A percentile compares a stretch with the other conserved stretches of the same genome.
Conservation (phyloP, 2,888 invertebrate species). For the Gandaritis pyraliata region DNA sequence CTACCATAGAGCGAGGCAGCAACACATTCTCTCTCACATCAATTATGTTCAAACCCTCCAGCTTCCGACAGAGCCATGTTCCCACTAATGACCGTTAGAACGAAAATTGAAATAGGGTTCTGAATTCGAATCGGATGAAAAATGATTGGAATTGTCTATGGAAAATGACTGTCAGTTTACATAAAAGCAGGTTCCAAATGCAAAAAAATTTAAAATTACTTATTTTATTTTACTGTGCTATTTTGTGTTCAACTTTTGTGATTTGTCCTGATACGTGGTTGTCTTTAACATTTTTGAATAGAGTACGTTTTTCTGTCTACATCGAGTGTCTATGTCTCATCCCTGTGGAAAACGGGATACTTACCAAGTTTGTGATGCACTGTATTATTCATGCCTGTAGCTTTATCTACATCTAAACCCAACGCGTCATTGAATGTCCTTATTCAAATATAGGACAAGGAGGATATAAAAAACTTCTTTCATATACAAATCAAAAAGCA, state of each 20-base stretch:
- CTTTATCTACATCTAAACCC: conserved; percentile 16
- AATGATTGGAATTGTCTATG: conserved; percentile 36
- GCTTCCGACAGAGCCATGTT: conserved; percentile 35
- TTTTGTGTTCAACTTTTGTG: too few species aligned
- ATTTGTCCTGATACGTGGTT: too few species aligned
- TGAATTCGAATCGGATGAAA: conserved; percentile 35
- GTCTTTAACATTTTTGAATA: too few species aligned
- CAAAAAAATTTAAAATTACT: neutral
- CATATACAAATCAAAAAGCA: conserved; percentile 35
- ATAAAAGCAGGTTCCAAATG: neutral
- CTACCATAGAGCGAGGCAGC: conserved; percentile 29
- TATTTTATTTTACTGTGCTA: too few species aligned
- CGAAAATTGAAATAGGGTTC: conserved; percentile 40
- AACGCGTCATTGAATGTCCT: conserved; percentile 15
- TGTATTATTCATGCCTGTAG: conserved; percentile 5
- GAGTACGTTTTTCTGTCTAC: too few species aligned
- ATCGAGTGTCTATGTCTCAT: too few species aligned
- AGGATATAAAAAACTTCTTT: conserved; percentile 32
- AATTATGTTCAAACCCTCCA: conserved; percentile 39
- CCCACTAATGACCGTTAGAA: conserved; percentile 39
- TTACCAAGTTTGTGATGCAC: neutral
- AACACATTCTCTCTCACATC: conserved; percentile 32
- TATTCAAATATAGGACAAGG: conserved; percentile 27
- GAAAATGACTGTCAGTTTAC: conserved; percentile 26
- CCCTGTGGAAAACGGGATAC: too few species aligned